Percentiles rank a stretch among this genome's conserved stretches.
Evolutionary conservation across 1,140 invertebrate species (phyloP).

Genomic region (Mactra quadrangularis): DNA sequence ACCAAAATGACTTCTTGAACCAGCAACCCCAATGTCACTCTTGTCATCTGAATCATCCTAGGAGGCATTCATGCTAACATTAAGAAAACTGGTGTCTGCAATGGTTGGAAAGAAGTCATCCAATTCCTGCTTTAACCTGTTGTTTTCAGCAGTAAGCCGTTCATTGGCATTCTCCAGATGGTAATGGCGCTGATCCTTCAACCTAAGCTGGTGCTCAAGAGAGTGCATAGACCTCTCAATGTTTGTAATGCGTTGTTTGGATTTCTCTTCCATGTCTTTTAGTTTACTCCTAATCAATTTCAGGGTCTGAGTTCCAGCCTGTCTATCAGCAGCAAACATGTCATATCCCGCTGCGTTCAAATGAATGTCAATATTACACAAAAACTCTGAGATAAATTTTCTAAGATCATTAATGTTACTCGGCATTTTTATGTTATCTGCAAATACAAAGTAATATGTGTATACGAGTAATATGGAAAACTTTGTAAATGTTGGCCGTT

Average conservation of each 20-base stretch:
- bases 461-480: too few relatives aligned
- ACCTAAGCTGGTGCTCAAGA: background rate
- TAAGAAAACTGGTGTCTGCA: background rate
- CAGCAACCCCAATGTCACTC: background rate
- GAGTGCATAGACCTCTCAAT: background rate
- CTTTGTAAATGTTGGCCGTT: too few relatives aligned
- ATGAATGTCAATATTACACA: too few relatives aligned
- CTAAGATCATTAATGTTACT: too few relatives aligned
- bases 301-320: background rate
- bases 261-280: too few relatives aligned
- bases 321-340: too few relatives aligned
- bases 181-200: background rate
- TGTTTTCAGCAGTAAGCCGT: background rate
- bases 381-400: too few relatives aligned
- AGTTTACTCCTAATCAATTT: too few relatives aligned
- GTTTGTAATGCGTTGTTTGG: too few relatives aligned
- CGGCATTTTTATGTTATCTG: too few relatives aligned
- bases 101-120: conserved; percentile 8
- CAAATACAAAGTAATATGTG: too few relatives aligned
- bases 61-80: conserved; percentile 2
- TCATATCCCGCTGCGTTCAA: too few relatives aligned
- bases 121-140: background rate
- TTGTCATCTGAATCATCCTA: conserved; percentile 1
- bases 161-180: background rate
- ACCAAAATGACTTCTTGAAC: background rate